Base-by-base conservation (phyloP, 1,140 invertebrate genomes). In the Listronotus bonariensis region DNA sequence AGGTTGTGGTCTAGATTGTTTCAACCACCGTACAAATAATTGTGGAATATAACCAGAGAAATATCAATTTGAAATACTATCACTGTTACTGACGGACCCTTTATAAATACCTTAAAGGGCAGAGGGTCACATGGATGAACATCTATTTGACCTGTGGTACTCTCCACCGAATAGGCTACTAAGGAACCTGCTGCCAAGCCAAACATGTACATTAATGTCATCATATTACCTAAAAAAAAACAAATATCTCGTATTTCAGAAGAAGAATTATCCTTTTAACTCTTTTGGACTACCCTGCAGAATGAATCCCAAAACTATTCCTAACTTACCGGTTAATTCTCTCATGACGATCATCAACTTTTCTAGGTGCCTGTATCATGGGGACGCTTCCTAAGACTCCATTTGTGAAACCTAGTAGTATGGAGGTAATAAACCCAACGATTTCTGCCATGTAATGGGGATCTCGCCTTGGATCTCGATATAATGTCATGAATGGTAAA, bases 151-250 rank as follows among this genome's bases (percentile, higher is more conserved):
- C 57, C 67, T 34, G 93, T 77, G 75, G 88, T 85, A 2, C 85
- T 85, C 72, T 95, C 87, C 55, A 95, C 80, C 10, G 92, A 80
- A 72, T 95, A 96, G 0, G 92, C 92, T 43, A 92, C 84, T 1
- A 92, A 77, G 0, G 92, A 92, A 1, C 93, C 93, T 3, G 88
- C 84, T 0, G 92, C 89, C 26, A 96, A 80, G 1, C 93, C 93
- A 41, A 92, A 84, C 73, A 89, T 93, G 75, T 96, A 96, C 0
- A 91, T 92, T 0, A 96, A 74, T 0, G 92, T 96, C 93, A 96
- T 96, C 70, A 96, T 93, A 71, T 96, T 96, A 54, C 92, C 92
- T 88, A 82, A 53, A 80, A 57, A 70, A 54, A 57, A 20, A 54
- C 20, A 34, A 58, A 38, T 40, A 41, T 62, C 40, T 60, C 34